A percentile compares a stretch with the other conserved stretches of the same genome.
Conservation (phyloP, 1,140 invertebrate genomes). For the Sinonovacula constricta region DNA sequence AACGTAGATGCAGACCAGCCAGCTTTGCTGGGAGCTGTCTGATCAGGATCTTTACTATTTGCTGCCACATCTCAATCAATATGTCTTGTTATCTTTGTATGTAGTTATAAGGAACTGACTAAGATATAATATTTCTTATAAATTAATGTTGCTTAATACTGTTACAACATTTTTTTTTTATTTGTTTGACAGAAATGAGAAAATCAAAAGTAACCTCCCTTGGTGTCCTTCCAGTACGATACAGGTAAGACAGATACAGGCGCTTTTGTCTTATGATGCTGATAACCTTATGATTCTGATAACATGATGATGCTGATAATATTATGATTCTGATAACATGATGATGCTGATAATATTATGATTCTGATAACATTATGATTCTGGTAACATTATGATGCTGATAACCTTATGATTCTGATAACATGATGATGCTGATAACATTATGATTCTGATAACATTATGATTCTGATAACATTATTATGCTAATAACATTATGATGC, state of each 20-base stretch:
- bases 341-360: background rate
- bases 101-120: background rate
- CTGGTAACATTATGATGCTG: background rate
- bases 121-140: background rate
- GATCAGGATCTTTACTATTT: no score
- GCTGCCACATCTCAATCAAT: background rate
- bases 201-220: slow-evolving; percentile 62
- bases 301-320: background rate
- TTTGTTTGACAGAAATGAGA: slow-evolving; percentile 65
- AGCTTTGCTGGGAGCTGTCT: no score
- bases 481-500: no score
- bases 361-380: background rate
- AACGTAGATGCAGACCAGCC: no score
- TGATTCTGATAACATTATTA: no score
- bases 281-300: background rate
- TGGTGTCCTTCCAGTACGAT: slow-evolving; percentile 66
- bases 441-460: background rate
- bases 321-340: background rate
- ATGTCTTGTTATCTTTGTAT: background rate
- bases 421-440: background rate
- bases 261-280: background rate
- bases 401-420: background rate
- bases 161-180: background rate
- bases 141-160: background rate
- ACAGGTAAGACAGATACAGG: slow-evolving; percentile 62